Conservation (phyloP, 2,113 vertebrate species). For the Sebastes fasciatus region DNA sequence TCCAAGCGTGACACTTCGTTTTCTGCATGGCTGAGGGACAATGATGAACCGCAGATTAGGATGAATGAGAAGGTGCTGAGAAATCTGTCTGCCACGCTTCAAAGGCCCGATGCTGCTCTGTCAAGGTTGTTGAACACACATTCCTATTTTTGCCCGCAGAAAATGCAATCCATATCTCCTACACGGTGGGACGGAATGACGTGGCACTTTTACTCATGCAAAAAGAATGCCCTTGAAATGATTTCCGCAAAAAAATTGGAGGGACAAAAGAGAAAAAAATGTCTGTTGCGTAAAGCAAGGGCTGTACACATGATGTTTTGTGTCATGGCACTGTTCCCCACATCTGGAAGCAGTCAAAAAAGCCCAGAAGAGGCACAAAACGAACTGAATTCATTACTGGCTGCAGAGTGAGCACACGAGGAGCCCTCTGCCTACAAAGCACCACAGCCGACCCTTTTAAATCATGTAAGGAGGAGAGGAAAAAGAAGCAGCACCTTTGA, state of each 20-base stretch:
- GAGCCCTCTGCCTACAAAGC: constrained; percentile 47
- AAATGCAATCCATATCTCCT: constrained; percentile 20
- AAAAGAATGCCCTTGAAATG: constrained; percentile 29
- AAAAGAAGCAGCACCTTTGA: constrained; percentile 24
- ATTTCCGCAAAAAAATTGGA: constrained; percentile 24
- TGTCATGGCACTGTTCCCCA: constrained; percentile 48
- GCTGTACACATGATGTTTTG: constrained; percentile 39
- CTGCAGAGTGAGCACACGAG: constrained; percentile 54
- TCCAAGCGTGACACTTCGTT: constrained; percentile 68
- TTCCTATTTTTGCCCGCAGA: constrained; percentile 12
- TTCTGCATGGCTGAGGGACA: constrained; percentile 72
- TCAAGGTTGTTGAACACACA: constrained; percentile 56
- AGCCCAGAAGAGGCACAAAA: constrained; percentile 50
- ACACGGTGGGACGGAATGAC: constrained; percentile 1
- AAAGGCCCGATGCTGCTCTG: constrained; percentile 46
- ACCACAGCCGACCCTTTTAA: constrained; percentile 42
- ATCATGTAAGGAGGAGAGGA: not conserved
- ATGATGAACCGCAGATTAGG: constrained; percentile 69
- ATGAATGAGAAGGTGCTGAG: constrained; percentile 61
- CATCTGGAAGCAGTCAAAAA: constrained; percentile 74
- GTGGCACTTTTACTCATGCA: constrained; percentile 31
- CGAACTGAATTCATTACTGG: constrained; percentile 58
- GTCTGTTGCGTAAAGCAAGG: constrained; percentile 23
- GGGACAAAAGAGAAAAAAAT: not conserved
- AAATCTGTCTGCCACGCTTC: constrained; percentile 56